Evolutionary conservation across 1,140 invertebrate species (phyloP).

Genomic region (Zaprionus kolodkinae): DNA sequence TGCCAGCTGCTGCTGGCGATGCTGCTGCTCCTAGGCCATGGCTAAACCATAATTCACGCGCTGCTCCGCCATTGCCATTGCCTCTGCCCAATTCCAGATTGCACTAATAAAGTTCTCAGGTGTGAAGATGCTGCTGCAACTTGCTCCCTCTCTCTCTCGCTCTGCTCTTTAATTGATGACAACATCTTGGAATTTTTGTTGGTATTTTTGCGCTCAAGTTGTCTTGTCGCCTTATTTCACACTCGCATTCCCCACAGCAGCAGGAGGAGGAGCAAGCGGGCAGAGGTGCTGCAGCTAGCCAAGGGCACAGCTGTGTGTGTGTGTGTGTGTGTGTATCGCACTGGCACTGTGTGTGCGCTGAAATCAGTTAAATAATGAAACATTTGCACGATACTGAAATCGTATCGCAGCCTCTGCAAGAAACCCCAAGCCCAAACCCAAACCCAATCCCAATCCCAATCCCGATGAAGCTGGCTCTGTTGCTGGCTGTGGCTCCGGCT

Average conservation of each 20-base stretch:
- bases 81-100: conserved; percentile 36
- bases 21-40: conserved; percentile 35
- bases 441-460: conserved; percentile 41
- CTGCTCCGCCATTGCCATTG: conserved; percentile 15
- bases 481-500: conserved; percentile 45
- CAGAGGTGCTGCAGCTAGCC: background rate
- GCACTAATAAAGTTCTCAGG: conserved; percentile 83
- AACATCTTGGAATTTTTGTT: conserved; percentile 82
- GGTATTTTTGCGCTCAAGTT: conserved; percentile 65
- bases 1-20: conserved; percentile 42
- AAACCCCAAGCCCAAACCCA: conserved; percentile 18
- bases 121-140: conserved; percentile 60
- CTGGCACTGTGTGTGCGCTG: conserved; percentile 46
- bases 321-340: background rate
- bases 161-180: conserved; percentile 80
- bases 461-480: conserved; percentile 44
- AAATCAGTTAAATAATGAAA: conserved; percentile 81
- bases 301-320: conserved; percentile 30
- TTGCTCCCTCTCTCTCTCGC: conserved; percentile 1
- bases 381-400: conserved; percentile 80
- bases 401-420: conserved; percentile 59
- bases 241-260: conserved; percentile 33
- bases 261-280: too few relatives aligned
- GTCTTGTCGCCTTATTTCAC: conserved; percentile 58
- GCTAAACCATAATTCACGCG: conserved; percentile 74